phyloP scores from a whole-genome alignment of 2,888 invertebrate species.

The Camptogramma bilineatum region DNA sequence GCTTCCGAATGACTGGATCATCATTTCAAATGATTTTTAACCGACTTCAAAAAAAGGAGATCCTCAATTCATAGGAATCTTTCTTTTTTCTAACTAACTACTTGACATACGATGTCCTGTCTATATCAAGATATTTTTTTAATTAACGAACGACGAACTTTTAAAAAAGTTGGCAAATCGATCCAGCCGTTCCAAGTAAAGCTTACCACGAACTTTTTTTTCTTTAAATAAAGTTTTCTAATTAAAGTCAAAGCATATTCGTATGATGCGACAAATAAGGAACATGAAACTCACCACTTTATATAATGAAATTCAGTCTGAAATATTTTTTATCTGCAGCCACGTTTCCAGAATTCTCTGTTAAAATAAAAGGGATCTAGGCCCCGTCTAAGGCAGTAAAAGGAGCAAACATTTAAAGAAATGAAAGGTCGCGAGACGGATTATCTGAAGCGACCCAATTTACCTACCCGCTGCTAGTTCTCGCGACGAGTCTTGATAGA shows the following conservation, averaged over 20 bases:
- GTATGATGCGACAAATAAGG: background rate
- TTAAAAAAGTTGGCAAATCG: too few species aligned
- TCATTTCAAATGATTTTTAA: too few species aligned
- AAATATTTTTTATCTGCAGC: conserved; percentile 4
- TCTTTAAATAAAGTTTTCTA: too few species aligned
- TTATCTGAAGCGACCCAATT: conserved; percentile 53
- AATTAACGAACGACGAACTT: too few species aligned
- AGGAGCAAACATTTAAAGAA: conserved; percentile 45
- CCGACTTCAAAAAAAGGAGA: too few species aligned
- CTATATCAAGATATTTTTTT: too few species aligned
- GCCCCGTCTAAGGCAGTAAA: conserved; percentile 29
- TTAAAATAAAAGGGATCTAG: conserved; percentile 27
- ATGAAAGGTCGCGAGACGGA: conserved; percentile 51
- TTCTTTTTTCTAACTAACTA: too few species aligned
- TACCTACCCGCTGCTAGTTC: conserved; percentile 43
- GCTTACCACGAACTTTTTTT: too few species aligned
- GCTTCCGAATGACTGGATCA: too few species aligned
- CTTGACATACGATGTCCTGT: too few species aligned
- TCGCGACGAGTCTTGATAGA: conserved; percentile 45
- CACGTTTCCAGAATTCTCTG: conserved; percentile 9
- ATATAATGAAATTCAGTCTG: background rate
- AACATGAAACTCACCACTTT: background rate
- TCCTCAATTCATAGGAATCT: too few species aligned
- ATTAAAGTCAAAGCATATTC: background rate
- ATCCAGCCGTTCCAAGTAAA: too few species aligned